phyloP scores from a whole-genome alignment of 1,140 invertebrate genomes.

The Ostrea edulis region DNA sequence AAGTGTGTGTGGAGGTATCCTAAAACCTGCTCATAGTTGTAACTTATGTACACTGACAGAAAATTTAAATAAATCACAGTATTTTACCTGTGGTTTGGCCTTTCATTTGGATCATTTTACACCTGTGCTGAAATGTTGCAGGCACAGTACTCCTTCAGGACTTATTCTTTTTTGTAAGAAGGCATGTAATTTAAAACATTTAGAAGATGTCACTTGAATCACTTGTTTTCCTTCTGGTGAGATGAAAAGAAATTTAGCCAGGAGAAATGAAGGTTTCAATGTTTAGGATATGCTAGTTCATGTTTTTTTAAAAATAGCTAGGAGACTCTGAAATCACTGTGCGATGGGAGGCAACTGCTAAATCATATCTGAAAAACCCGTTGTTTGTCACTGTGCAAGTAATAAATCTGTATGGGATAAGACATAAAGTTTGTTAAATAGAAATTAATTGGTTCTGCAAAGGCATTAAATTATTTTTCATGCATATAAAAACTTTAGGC shows the following conservation, averaged over 20 bases:
- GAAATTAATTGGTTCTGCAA: not conserved
- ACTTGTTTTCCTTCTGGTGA: not conserved
- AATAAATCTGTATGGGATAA: not conserved
- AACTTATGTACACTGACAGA: conserved; percentile 7
- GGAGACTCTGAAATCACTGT: not conserved
- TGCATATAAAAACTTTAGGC: conserved; percentile 18
- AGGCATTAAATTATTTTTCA: not conserved
- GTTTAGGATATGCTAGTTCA: not conserved
- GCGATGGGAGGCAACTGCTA: not conserved
- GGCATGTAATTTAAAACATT: not conserved
- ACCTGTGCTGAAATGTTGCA: not conserved
- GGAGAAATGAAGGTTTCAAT: not conserved
- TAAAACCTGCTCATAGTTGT: not conserved
- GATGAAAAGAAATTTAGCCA: not conserved
- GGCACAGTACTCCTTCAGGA: not conserved
- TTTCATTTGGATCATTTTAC: conserved; percentile 23
- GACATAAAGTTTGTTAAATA: not conserved
- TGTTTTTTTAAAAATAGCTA: no score
- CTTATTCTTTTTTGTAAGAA: not conserved
- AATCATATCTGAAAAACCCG: not conserved
- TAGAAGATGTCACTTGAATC: conserved; percentile 2
- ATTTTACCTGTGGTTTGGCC: not conserved
- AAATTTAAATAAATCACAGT: conserved; percentile 35
- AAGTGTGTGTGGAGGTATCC: not conserved
- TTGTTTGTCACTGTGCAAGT: not conserved